Evolutionary conservation across 2,113 vertebrate species (phyloP), one percentile per base, ranked within the genome.

Genomic region (Caranx ignobilis): DNA sequence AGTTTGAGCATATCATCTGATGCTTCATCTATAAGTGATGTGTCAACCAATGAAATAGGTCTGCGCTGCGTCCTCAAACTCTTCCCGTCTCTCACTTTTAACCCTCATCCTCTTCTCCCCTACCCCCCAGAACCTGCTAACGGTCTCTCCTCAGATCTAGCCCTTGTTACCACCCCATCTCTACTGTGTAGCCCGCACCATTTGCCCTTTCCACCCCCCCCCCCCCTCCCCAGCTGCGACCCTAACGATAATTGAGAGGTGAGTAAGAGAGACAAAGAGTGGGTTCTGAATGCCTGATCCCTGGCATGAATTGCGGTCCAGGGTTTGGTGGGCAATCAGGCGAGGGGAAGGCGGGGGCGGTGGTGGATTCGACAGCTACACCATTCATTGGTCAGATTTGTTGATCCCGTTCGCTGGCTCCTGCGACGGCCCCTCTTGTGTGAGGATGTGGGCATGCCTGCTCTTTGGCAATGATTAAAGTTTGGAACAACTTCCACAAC

Each of bases 401-500:
- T 89, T 83, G 79, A 87, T 85, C 78, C 81, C 70, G 56, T 86
- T 86, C 70, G 43, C 45, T 85, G 84, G 84, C 84, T 88, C 55
- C 82, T 62, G 79, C 92, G 47, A 71, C 37, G 92, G 94, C 92
- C 93, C 92, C 92, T 91, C 92, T 94, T 95, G 76, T 86, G 74
- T 59, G 94, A 94, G 95, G 95, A 95, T 89, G 87, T 92, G 91
- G 91, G 94, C 93, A 89, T 93, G 94, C 83, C 93, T 94, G 94
- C 91, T 94, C 88, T 93, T 95, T 95, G 95, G 94, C 95, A 92
- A 81, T 92, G 94, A 96, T 94, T 94, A 94, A 94, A 94, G 94
- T 92, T 94, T 94, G 95, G 92, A 94, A 94, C 94, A 91, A 94
- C 87, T 91, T 87, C 88, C 71, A 79, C 85, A 92, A 90, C 75